phyloP scores from a whole-genome alignment of 2,113 vertebrate species.

The Oplegnathus fasciatus region DNA sequence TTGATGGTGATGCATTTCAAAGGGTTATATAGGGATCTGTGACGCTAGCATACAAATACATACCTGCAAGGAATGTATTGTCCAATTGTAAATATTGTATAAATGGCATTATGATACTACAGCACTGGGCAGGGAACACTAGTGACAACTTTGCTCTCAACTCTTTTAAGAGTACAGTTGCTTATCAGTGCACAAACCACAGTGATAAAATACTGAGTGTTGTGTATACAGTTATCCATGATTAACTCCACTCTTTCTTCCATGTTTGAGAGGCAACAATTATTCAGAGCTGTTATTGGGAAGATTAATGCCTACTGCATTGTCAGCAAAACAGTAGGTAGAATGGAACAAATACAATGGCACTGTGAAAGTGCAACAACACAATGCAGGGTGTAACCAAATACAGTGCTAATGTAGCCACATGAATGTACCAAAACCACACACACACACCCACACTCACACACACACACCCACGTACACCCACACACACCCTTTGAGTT shows the following conservation, averaged over 20 bases:
- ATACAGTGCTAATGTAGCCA: slow-evolving; percentile 31
- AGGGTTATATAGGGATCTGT: background rate
- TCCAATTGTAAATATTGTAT: slow-evolving; percentile 1
- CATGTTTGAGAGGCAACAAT: background rate
- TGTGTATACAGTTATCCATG: slow-evolving; percentile 5
- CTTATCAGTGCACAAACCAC: slow-evolving; percentile 19
- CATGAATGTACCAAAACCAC: background rate
- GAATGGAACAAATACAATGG: slow-evolving; percentile 33
- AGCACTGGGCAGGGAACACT: slow-evolving; percentile 7
- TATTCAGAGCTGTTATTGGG: slow-evolving; percentile 37
- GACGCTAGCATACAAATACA: background rate
- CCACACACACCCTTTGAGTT: background rate
- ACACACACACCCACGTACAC: background rate
- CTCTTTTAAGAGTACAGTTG: background rate
- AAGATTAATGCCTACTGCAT: slow-evolving; percentile 43
- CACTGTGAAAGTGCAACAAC: slow-evolving; percentile 17
- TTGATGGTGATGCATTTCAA: slow-evolving; percentile 13
- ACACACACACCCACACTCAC: background rate
- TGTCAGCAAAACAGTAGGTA: slow-evolving; percentile 13
- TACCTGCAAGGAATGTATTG: background rate
- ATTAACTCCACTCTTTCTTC: slow-evolving; percentile 13
- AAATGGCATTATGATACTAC: background rate
- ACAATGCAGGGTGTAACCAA: slow-evolving; percentile 74
- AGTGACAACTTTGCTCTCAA: background rate
- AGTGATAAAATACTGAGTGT: background rate